Evolutionary conservation across 2,888 invertebrate genomes (phyloP), one percentile per base, ranked within the genome.

Genomic region (Gymnosoma rotundatum): DNA sequence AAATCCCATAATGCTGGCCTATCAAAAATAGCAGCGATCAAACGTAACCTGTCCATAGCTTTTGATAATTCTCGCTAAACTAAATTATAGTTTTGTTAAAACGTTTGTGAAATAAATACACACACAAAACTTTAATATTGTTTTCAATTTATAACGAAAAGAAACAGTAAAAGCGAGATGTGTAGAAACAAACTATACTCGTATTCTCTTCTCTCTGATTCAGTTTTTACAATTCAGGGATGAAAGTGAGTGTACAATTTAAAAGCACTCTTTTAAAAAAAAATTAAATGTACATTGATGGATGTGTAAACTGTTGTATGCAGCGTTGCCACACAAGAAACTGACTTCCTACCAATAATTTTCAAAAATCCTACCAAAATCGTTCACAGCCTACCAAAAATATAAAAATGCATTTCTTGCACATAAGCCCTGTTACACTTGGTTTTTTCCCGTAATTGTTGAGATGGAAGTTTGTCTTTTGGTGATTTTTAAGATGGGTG

Each of bases 31-130:
- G 90, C 90, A 69, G 84, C 85, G 84, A 90, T 91, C 87, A 90
- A 88, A 78, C 86, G 72, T 8, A 50, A 3, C 18, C 72, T 88
- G 87, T 90, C 90, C 88, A 90, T 88, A 84, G 87, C 86, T 83
- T 87, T 87, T 86, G 88, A 86, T 87, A 87, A 89, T 89, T 89
- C 87, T 90, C 88, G 87, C 86, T 72, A 84, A 83, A 90, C 89
- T 90, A 86, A 88, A 87, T 45, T 72, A 73, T 66, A 66, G 67
- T 75, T 73, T 73, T 79, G 72, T 70, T 73, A 58, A 73, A 64
- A 36, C 60, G 8, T 16, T 10, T 12, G 36, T 21, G 36, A 8
- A 72, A 1, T n/a, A 7, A 52, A 58, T n/a, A 58, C 25, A 58
- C 16, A 32, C 16, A 32, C n/a, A 60, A 1, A 60, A 16, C 8